Conservation (phyloP, 2,113 vertebrate genomes). For the Lasiurus cinereus region DNA sequence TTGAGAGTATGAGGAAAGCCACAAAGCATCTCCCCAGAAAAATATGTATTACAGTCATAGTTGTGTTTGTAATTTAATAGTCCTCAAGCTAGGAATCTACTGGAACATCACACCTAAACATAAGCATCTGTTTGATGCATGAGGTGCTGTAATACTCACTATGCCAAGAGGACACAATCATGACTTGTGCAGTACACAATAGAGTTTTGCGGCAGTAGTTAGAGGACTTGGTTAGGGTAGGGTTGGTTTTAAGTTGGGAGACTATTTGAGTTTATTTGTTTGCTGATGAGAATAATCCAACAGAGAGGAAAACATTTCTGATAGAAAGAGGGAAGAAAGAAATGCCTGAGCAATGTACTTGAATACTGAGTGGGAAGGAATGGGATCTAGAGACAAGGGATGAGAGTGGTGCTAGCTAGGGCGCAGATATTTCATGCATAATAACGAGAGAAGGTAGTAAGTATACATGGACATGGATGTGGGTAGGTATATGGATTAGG, state of each 20-base stretch:
- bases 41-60: background rate
- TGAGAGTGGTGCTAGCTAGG: background rate
- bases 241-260: background rate
- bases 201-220: background rate
- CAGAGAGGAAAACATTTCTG: background rate
- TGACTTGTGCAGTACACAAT: background rate
- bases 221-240: background rate
- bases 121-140: background rate
- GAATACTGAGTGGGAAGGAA: background rate
- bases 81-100: background rate
- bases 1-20: background rate
- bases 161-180: background rate
- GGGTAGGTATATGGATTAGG: background rate
- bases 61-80: conserved; percentile 9
- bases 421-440: background rate
- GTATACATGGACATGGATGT: background rate
- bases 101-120: background rate
- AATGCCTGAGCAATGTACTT: background rate
- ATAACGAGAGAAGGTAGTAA: background rate
- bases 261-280: background rate
- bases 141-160: background rate
- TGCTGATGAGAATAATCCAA: background rate
- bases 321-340: background rate
- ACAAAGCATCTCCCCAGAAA: background rate
- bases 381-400: background rate